Percentiles rank a stretch among this genome's conserved stretches.
These are phyloP conservation scores for Neocrepidodera transversa DNA, from an alignment of 2,888 invertebrate genomes.

Conservation along the genomic window DNA sequence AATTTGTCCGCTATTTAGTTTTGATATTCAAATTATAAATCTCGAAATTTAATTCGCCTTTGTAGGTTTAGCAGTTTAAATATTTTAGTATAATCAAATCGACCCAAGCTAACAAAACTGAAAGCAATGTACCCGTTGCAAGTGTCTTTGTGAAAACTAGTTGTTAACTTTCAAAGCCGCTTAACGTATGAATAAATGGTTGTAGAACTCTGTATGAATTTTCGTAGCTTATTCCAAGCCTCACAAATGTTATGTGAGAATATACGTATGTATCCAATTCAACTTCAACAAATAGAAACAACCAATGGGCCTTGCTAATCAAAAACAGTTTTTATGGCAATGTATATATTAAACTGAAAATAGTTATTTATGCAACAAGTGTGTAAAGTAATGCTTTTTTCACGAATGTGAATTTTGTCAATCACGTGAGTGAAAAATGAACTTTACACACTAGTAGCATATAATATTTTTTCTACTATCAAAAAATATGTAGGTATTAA, in stretches of 20 bases:
- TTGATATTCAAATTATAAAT: constrained; percentile 21
- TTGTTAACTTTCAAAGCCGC: constrained; percentile 22
- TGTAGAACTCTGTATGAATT: constrained; percentile 7
- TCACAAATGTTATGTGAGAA: constrained; percentile 1
- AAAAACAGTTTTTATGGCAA: no score
- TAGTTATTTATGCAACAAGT: no score
- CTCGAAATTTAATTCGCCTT: constrained; percentile 19
- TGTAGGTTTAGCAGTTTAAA: constrained; percentile 23
- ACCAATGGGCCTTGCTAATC: no score
- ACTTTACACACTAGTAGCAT: no score
- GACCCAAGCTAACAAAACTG: constrained; percentile 25
- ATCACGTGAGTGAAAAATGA: no score
- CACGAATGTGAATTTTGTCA: no score
- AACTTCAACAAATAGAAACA: background rate
- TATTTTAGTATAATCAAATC: constrained; percentile 28
- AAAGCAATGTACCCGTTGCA: constrained; percentile 19
- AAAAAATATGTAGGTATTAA: no score
- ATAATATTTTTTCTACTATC: no score
- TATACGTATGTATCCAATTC: background rate
- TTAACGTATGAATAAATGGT: constrained; percentile 16
- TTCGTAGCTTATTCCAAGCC: constrained; percentile 6
- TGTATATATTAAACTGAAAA: no score
- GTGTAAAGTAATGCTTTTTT: no score
- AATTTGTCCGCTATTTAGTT: constrained; percentile 14
- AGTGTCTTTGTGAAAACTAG: constrained; percentile 27